Evolutionary conservation across 2,888 invertebrate species (phyloP).

Genomic region (Siphlonurus alternatus): DNA sequence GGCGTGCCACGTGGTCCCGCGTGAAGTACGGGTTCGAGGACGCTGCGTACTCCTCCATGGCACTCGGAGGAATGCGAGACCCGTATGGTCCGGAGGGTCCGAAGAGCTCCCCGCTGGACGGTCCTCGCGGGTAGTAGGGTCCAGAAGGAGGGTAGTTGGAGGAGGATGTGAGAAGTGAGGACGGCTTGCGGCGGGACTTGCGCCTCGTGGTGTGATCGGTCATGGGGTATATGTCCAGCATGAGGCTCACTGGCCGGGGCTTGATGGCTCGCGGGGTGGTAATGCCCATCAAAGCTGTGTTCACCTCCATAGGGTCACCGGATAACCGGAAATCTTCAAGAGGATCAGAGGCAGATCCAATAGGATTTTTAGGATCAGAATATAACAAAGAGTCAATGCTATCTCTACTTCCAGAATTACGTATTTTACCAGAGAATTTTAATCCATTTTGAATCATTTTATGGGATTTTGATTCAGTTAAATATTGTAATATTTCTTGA

Average conservation of each 20-base stretch:
- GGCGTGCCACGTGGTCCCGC: not conserved
- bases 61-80: not conserved
- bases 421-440: not conserved
- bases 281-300: not conserved
- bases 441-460: not conserved
- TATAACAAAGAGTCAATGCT: not conserved
- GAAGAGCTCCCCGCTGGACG: not conserved
- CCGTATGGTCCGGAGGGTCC: not conserved
- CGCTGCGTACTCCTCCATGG: not conserved
- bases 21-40: not conserved
- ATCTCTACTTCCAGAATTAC: not conserved
- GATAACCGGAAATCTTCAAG: not conserved
- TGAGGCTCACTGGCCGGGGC: conserved; percentile 40
- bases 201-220: conserved; percentile 20
- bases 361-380: not conserved
- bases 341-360: not conserved
- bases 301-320: not conserved
- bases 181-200: not conserved
- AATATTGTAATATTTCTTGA: conserved; percentile 26
- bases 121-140: not conserved
- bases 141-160: not conserved
- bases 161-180: not conserved
- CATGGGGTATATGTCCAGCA: conserved; percentile 45
- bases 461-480: conserved; percentile 15
- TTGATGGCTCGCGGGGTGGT: conserved; percentile 15